A percentile compares a stretch with the other conserved stretches of the same genome.
Conservation (phyloP, 2,113 vertebrate species). For the Nyctereutes procyonoides region DNA sequence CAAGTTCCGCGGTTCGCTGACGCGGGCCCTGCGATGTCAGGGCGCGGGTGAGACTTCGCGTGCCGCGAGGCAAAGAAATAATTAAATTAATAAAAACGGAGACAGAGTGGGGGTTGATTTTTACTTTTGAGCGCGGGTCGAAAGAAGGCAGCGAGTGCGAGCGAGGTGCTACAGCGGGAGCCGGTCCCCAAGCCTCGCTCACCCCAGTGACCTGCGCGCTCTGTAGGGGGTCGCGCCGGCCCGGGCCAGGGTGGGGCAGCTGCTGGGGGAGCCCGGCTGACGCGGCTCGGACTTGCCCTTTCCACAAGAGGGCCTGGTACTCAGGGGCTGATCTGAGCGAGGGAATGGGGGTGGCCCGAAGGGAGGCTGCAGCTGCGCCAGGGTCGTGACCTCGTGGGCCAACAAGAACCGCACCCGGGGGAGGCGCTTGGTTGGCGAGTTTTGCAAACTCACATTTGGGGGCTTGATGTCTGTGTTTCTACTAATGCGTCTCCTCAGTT, state of each 20-base stretch:
- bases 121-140: neutral
- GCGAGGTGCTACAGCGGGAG: neutral
- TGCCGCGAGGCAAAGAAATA: slow-evolving; percentile 53
- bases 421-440: neutral
- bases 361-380: neutral
- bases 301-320: neutral
- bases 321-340: neutral
- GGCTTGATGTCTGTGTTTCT: slow-evolving; percentile 84
- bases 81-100: slow-evolving; percentile 59
- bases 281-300: neutral
- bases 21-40: slow-evolving; percentile 60
- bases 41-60: neutral
- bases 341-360: slow-evolving; percentile 41
- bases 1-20: slow-evolving; percentile 83
- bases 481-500: neutral
- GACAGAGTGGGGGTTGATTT: neutral
- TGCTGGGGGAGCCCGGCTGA: neutral
- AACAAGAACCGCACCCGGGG: neutral
- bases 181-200: neutral
- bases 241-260: neutral
- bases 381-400: slow-evolving; percentile 70
- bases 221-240: neutral
- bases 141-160: neutral
- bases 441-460: slow-evolving; percentile 80
- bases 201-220: neutral